phyloP scores from a whole-genome alignment of 2,888 invertebrate genomes.

The Drosophila hawaiiensis region DNA sequence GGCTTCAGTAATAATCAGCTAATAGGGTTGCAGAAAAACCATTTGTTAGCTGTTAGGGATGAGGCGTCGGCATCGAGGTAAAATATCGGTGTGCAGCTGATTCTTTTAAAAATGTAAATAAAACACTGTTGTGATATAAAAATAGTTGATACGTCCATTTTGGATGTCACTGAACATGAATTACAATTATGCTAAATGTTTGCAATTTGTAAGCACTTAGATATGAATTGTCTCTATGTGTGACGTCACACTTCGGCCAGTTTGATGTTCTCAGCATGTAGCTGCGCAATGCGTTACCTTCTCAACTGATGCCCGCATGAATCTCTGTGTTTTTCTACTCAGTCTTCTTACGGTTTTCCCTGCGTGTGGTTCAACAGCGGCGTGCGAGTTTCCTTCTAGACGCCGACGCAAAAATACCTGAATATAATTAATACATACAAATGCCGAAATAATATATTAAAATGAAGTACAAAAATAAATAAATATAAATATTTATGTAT shows the following conservation, averaged over 20 bases:
- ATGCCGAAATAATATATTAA: constrained; percentile 35
- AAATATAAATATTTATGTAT: constrained; percentile 26
- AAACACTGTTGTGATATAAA: background rate
- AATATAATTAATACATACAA: constrained; percentile 26
- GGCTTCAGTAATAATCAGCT: constrained; percentile 1
- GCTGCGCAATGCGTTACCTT: constrained; percentile 30
- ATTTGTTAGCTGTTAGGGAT: constrained; percentile 3
- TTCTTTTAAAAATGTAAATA: background rate
- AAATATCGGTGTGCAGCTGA: constrained; percentile 11
- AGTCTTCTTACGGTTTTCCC: constrained; percentile 56
- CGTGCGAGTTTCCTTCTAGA: constrained; percentile 16
- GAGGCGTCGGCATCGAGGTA: background rate
- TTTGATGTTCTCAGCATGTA: constrained; percentile 28
- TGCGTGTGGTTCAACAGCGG: constrained; percentile 39
- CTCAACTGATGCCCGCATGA: background rate
- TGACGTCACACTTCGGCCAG: constrained; percentile 18
- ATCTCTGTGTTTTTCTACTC: constrained; percentile 43
- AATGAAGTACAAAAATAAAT: constrained; percentile 45
- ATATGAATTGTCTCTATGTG: background rate
- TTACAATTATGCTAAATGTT: background rate
- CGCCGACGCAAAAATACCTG: constrained; percentile 43
- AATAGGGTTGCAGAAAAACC: constrained; percentile 21
- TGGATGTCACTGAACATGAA: background rate
- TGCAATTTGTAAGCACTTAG: background rate
- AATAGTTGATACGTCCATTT: background rate